Evolutionary conservation across 2,113 vertebrate species (phyloP).

Genomic region (Saccopteryx leptura): DNA sequence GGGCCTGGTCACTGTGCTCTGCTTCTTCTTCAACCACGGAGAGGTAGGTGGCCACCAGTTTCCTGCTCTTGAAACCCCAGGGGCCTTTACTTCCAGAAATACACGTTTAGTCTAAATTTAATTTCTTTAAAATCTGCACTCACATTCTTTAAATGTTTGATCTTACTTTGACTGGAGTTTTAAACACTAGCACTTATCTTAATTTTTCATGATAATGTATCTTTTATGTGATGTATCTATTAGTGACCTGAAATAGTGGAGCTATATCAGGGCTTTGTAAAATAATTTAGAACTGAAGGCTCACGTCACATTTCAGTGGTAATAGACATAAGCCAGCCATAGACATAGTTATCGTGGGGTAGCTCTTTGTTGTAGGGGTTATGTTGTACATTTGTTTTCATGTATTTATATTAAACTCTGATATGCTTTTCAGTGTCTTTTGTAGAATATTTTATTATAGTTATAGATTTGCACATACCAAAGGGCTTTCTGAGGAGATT

Average conservation of each 20-base stretch:
- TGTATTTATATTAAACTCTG: not conserved
- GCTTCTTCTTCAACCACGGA: constrained; percentile 98
- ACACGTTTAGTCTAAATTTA: not conserved
- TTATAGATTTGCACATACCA: not conserved
- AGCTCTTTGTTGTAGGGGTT: not conserved
- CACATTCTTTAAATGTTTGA: not conserved
- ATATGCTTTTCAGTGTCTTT: not conserved
- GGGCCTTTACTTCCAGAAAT: not conserved
- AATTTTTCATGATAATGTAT: not conserved
- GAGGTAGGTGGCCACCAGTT: constrained; percentile 91
- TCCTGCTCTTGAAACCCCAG: no score
- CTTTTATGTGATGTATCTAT: not conserved
- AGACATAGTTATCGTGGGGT: not conserved
- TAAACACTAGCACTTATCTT: not conserved
- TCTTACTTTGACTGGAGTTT: constrained; percentile 32
- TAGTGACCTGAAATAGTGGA: not conserved
- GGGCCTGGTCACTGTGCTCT: constrained; percentile 93
- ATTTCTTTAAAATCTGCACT: not conserved
- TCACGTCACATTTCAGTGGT: not conserved
- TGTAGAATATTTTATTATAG: not conserved
- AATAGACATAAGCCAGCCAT: not conserved
- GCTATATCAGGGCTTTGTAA: not conserved
- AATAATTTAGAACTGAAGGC: constrained; percentile 26
- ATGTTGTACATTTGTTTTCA: not conserved
- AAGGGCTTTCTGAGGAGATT: not conserved